Base-by-base conservation (phyloP, 2,888 invertebrate species). In the Chymomyza procnemis region DNA sequence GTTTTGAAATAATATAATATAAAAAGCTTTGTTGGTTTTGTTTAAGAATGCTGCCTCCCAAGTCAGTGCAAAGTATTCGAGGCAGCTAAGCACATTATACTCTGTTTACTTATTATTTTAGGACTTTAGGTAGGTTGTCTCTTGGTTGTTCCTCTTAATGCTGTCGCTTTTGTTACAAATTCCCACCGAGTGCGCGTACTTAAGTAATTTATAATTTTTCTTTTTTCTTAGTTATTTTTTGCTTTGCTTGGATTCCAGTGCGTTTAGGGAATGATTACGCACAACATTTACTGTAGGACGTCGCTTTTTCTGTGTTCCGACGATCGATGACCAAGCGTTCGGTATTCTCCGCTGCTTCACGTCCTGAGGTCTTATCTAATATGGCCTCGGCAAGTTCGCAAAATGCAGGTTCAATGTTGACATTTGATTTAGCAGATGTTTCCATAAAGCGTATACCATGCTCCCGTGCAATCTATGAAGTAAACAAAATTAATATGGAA, bases 361-460 rank as follows among this genome's bases (percentile, higher is more conserved):
- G 94, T 16, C 95, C 95, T 67, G 96, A 94, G 74, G 96, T 95
- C 93, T 98, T 98, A 92, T 97, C 97, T 88, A 98, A 93, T 92
- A 99, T 97, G 88, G 97, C 97, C 93, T 97, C 96, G 63, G 98
- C 97, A 90, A 98, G 92, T 92, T 98, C 97, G 89, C 96, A 95
- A 93, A 99, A 99, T 69, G 98, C 98, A 90, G 95, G 94, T 90
- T 98, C 98, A 89, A 99, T 98, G 92, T 99, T 99, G 88, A 97
- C 96, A 92, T 98, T 97, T 66, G 97, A 96, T 93, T 99, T 99
- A 73, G 99, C 99, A 75, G 98, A 98, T 67, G 99, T 99, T 93
- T 99, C 99, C 96, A 98, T 96, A 93, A 99, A 99, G 78, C 97
- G 94, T 91, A 99, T 97, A 85, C 96, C 94, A 92, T 99, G 98